phyloP scores from a whole-genome alignment of 1,140 invertebrate genomes.

The Drosophila tani region DNA sequence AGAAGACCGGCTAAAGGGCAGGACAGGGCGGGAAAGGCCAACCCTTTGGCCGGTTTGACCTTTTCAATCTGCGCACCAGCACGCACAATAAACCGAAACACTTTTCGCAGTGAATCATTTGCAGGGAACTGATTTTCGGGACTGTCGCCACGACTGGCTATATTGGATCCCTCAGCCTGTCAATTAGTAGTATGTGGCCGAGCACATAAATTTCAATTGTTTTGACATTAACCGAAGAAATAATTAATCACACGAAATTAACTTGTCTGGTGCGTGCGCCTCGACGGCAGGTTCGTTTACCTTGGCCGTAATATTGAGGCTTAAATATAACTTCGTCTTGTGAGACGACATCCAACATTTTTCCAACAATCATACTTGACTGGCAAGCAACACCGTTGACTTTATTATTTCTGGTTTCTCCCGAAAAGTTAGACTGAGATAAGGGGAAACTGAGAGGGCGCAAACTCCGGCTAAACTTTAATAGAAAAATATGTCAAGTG shows the following conservation, averaged over 20 bases:
- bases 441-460: background rate
- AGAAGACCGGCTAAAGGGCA: constrained; percentile 29
- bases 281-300: constrained; percentile 19
- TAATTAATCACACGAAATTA: constrained; percentile 55
- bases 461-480: constrained; percentile 29
- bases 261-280: constrained; percentile 52
- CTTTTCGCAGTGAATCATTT: constrained; percentile 28
- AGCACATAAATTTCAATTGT: constrained; percentile 58
- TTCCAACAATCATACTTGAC: constrained; percentile 3
- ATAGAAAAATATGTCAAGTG: constrained; percentile 50
- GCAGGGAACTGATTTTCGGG: constrained; percentile 41
- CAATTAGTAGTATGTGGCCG: constrained; percentile 38
- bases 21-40: background rate
- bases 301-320: constrained; percentile 1
- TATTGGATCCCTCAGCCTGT: constrained; percentile 44
- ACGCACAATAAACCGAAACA: constrained; percentile 51
- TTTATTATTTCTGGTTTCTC: constrained; percentile 20
- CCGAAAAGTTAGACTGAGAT: background rate
- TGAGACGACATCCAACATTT: background rate
- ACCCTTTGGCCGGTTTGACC: constrained; percentile 52
- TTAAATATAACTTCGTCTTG: background rate
- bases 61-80: constrained; percentile 43
- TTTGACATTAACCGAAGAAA: constrained; percentile 52
- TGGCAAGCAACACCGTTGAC: background rate
- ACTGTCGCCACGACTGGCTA: background rate